These are phyloP conservation scores for Holacanthella duospinosa DNA, from an alignment of 2,888 invertebrate species.

Conservation along the genomic window DNA sequence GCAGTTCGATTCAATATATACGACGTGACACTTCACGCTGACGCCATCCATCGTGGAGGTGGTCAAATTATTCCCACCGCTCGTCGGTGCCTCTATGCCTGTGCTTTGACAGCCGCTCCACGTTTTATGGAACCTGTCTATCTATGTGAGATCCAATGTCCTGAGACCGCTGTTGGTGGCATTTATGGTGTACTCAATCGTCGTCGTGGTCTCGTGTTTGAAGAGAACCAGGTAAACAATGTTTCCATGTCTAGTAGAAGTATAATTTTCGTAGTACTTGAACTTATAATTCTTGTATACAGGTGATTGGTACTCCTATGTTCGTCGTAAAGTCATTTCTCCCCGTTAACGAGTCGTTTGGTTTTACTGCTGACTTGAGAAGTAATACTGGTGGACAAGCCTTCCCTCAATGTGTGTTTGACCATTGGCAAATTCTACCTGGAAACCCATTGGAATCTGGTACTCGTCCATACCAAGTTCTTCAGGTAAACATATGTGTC, in stretches of 20 bases:
- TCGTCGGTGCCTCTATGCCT: conserved; percentile 92
- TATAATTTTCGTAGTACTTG: background rate
- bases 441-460: conserved; percentile 80
- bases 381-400: conserved; percentile 96
- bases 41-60: conserved; percentile 99
- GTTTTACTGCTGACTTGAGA: conserved; percentile 96
- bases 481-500: conserved; percentile 65
- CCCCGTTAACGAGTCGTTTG: conserved; percentile 99
- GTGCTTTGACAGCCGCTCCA: conserved; percentile 83
- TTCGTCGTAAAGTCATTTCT: conserved; percentile 96
- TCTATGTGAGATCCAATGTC: conserved; percentile 97
- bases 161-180: conserved; percentile 89
- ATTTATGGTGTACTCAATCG: conserved; percentile 96
- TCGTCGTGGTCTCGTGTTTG: conserved; percentile 94
- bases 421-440: conserved; percentile 97
- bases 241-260: background rate
- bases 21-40: conserved; percentile 97
- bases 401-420: conserved; percentile 99
- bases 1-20: conserved; percentile 93
- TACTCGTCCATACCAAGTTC: conserved; percentile 65
- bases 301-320: conserved; percentile 90
- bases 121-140: conserved; percentile 99
- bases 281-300: too few species aligned
- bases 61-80: conserved; percentile 99
- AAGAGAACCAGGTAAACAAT: conserved; percentile 61